Evolutionary conservation across 2,113 vertebrate species (phyloP).

Genomic region (Ageneiosus marmoratus): DNA sequence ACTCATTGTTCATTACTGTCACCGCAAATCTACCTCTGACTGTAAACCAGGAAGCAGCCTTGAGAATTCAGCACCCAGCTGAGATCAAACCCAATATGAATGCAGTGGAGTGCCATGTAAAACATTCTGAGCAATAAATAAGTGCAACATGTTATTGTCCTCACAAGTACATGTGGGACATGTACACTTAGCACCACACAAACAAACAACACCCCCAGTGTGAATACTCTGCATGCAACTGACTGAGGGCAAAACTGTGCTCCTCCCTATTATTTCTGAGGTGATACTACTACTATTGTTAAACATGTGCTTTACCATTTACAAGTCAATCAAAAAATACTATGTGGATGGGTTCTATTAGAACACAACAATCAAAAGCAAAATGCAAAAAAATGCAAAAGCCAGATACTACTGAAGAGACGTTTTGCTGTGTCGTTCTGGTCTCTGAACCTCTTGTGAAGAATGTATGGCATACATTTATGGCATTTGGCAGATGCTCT

Average conservation of each 20-base stretch:
- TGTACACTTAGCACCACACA: neutral
- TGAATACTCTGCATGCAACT: neutral
- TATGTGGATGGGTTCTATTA: neutral
- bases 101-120: neutral
- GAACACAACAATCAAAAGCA: neutral
- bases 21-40: conserved; percentile 19
- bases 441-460: neutral
- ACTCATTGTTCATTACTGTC: conserved; percentile 18
- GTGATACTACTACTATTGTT: neutral
- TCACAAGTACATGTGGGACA: conserved; percentile 6
- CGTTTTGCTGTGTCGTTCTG: neutral
- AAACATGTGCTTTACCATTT: neutral
- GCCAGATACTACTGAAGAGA: neutral
- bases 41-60: neutral
- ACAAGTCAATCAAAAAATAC: neutral
- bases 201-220: neutral
- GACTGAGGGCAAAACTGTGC: neutral
- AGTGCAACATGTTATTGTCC: neutral
- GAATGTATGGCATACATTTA: too few species aligned
- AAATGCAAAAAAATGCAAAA: neutral
- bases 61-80: conserved; percentile 6
- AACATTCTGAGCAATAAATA: conserved; percentile 14
- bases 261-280: neutral
- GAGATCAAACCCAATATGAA: conserved; percentile 5
- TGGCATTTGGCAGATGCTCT: neutral